A percentile compares a stretch with the other conserved stretches of the same genome.
These are phyloP conservation scores for Epirrita christyi DNA, from an alignment of 2,888 invertebrate species.

Conservation along the genomic window DNA sequence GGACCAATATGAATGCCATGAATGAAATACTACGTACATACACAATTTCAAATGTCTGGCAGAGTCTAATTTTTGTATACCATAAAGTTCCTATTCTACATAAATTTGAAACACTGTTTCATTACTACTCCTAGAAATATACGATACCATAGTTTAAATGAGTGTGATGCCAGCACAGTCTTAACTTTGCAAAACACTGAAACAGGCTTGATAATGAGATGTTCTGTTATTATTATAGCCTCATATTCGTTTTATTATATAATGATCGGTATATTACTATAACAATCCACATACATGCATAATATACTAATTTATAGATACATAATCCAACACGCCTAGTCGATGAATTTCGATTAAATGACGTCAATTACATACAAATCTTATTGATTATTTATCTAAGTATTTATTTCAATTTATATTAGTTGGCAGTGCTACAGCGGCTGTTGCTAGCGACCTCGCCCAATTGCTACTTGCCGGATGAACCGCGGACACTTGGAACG, in stretches of 20 bases:
- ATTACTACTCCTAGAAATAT: slow-evolving; percentile 21
- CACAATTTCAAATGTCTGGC: background rate
- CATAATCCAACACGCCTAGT: too few relatives aligned
- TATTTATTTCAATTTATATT: slow-evolving; percentile 52
- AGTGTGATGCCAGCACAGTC: slow-evolving; percentile 18
- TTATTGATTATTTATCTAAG: slow-evolving; percentile 47
- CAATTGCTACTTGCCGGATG: slow-evolving; percentile 24
- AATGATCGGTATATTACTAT: background rate
- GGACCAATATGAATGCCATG: too few relatives aligned
- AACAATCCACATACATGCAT: slow-evolving; percentile 22
- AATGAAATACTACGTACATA: too few relatives aligned
- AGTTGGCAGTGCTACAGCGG: slow-evolving; percentile 79
- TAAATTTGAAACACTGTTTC: slow-evolving; percentile 19
- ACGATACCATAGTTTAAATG: slow-evolving; percentile 11
- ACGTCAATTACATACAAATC: slow-evolving; percentile 43
- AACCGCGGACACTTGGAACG: too few relatives aligned
- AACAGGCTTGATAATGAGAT: slow-evolving; percentile 62
- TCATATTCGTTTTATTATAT: slow-evolving; percentile 28
- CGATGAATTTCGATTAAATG: slow-evolving; percentile 28
- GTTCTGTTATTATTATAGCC: slow-evolving; percentile 34
- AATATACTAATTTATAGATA: slow-evolving; percentile 7
- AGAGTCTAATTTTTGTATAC: slow-evolving; percentile 7
- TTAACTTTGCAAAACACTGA: slow-evolving; percentile 60
- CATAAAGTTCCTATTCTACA: slow-evolving; percentile 16
- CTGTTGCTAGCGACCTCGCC: slow-evolving; percentile 67